Evolutionary conservation across 2,888 invertebrate species (phyloP).

Genomic region (Pecten maximus): DNA sequence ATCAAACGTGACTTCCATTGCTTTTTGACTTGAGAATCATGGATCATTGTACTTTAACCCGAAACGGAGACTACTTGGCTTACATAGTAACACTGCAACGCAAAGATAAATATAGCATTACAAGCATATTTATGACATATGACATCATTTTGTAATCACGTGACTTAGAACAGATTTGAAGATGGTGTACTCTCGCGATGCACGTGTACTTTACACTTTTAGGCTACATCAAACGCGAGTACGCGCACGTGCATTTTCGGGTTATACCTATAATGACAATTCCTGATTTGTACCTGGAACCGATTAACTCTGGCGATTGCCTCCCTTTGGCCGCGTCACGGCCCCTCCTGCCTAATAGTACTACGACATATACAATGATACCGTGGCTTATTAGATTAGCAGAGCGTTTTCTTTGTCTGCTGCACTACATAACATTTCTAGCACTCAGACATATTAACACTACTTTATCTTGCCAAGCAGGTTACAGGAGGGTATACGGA

Average conservation of each 20-base stretch:
- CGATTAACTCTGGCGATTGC: not conserved
- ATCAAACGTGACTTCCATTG: too few relatives aligned
- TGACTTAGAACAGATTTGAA: not conserved
- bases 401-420: not conserved
- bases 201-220: not conserved
- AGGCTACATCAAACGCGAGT: not conserved
- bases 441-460: constrained; percentile 21
- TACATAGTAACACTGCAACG: too few relatives aligned
- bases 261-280: too few relatives aligned
- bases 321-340: not conserved
- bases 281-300: not conserved
- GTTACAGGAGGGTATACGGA: not conserved
- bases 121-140: too few relatives aligned
- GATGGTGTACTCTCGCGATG: not conserved
- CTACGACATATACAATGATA: not conserved
- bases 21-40: too few relatives aligned
- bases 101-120: too few relatives aligned
- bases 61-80: too few relatives aligned
- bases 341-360: not conserved
- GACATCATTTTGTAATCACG: too few relatives aligned
- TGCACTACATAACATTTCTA: not conserved
- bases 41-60: too few relatives aligned
- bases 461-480: constrained; percentile 14
- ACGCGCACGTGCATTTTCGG: too few relatives aligned
- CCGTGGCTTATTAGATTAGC: not conserved